Evolutionary conservation across 2,888 invertebrate genomes (phyloP), one percentile per base, ranked within the genome.

Genomic region (Tanaodytes sp.): DNA sequence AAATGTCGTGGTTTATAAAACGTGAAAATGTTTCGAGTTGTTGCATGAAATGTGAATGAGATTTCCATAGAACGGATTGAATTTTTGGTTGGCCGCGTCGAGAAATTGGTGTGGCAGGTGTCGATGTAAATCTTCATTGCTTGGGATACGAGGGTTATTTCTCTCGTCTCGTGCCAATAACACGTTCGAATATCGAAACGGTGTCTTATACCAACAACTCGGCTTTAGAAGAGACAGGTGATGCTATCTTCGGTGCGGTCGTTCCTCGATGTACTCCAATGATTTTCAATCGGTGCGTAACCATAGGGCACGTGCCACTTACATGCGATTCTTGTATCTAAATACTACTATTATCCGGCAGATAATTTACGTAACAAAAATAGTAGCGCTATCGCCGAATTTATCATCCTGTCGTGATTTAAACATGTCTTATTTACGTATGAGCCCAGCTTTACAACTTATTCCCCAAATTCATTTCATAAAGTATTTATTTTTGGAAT

Each of bases 251-350:
- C 43, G 52, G 20, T 61, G 61, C 52, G 61, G 58, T 58, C 62
- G 66, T 62, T 59, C 62, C 54, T 66, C 59, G 71, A 68, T 58
- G 52, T 74, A 73, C 72, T 67, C 54, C 48, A 58, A 62, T 63
- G 75, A 69, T 70, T 70, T 68, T 73, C 66, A 73, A 73, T 68
- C 51, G 58, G 55, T 70, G 68, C 75, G 70, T 72, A 64, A 73
- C 75, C 62, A 43, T 64, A 64, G 59, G 75, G 71, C 75, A 73
- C 75, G 73, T 61, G 75, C 75, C 73, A 57, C 39, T 68, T 68
- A 52, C 40, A 46, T 45, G 51, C 40, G 37, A 48, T 66, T 52
- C 59, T 30, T 45, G 19, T 62, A 42, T 55, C 48, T 55, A 55
- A 39, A 23, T 23, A 23, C 23, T n/a, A n/a, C n/a, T n/a, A n/a